A percentile compares a stretch with the other conserved stretches of the same genome.
phyloP scores from a whole-genome alignment of 2,888 invertebrate species.

The Ramazzottius varieornatus region DNA sequence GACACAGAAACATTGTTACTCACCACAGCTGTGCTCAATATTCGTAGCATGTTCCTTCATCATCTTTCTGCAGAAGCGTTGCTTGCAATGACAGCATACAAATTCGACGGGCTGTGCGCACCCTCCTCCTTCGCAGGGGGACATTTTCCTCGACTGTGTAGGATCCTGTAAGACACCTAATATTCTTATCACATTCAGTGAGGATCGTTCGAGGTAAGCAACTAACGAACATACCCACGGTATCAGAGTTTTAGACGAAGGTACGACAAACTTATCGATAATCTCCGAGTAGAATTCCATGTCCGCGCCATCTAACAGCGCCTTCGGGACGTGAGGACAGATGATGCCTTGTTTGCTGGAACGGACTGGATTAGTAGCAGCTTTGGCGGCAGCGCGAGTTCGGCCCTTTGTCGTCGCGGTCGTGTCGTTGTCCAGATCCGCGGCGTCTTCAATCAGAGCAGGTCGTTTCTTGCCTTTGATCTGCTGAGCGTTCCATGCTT shows the following conservation, averaged over 20 bases:
- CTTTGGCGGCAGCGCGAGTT: neutral
- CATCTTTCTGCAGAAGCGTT: neutral
- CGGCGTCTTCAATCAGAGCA: too few relatives aligned
- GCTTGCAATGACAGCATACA: neutral
- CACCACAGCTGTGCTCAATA: neutral
- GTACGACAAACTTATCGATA: neutral
- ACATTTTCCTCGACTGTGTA: neutral
- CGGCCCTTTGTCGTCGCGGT: too few relatives aligned
- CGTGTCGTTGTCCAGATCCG: too few relatives aligned
- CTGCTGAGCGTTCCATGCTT: too few relatives aligned
- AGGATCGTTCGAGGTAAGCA: too few relatives aligned
- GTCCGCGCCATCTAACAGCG: neutral
- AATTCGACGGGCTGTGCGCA: neutral
- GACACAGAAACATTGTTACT: neutral
- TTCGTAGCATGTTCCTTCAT: neutral
- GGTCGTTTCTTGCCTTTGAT: too few relatives aligned
- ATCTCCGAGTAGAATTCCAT: neutral
- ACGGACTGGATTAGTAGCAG: neutral
- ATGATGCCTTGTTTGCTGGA: neutral
- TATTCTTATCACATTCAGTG: too few relatives aligned
- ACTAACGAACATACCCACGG: slow-evolving; percentile 1
- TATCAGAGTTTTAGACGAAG: neutral
- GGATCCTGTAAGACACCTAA: neutral
- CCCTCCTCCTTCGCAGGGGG: neutral
- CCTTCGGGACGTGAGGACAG: neutral